Evolutionary conservation across 2,113 vertebrate species (phyloP), one percentile per base, ranked within the genome.

Genomic region (Hipposideros armiger): DNA sequence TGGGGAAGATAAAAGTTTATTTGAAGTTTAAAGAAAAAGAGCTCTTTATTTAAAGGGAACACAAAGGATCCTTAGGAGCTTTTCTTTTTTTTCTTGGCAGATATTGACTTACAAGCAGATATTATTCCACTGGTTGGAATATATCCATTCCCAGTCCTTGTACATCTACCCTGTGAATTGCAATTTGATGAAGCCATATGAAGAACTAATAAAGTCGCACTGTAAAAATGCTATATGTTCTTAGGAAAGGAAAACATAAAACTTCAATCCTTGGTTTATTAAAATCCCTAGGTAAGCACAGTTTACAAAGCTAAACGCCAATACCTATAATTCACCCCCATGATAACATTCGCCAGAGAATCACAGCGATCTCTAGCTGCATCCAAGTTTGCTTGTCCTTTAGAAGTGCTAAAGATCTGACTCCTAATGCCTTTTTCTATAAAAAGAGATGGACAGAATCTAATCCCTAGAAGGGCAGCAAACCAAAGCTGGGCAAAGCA

Each of bases 381-480:
- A 96, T 98, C 98, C 95, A 97, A 97, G 98, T 98, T 98, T 96
- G 96, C 98, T 98, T 98, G 98, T 91, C 98, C 98, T 98, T 98
- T 98, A 98, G 97, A 98, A 98, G 97, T 96, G 96, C 97, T 94
- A 87, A 98, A 98, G 97, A 98, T 97, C 95, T 97, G 96, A 90
- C 95, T 98, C 86, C 96, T 98, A 98, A 98, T 98, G 98, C 97
- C 86, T 98, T 98, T 98, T 98, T 96, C 98, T 95, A 97, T 97
- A 97, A 98, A 98, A 98, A 94, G 84, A 95, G 93, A 98, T 81
- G 98, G 98, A 98, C 98, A 98, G 98, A 97, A 98, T 98, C 97
- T 98, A 98, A 98, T 98, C 98, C 98, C 96, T 94, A 95, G 97
- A 98, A 98, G 97, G 97, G 97, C 97, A 98, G 97, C 92, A 98